A percentile compares a stretch with the other conserved stretches of the same genome.
phyloP scores from a whole-genome alignment of 2,797 vertebrate species.

The Mionectes olivaceus region DNA sequence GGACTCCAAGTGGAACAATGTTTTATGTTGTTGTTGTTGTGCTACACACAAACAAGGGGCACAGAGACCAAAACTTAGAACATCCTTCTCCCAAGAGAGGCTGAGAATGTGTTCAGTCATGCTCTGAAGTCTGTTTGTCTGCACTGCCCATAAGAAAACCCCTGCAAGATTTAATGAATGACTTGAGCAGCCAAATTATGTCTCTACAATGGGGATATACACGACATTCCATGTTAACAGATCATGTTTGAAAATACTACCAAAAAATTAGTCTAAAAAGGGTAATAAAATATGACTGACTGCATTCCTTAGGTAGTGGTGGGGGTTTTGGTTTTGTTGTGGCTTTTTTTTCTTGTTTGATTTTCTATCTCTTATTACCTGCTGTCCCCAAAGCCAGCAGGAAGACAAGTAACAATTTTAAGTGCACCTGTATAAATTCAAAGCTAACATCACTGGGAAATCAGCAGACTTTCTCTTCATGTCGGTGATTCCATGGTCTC shows the following conservation, averaged over 20 bases:
- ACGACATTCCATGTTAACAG: neutral
- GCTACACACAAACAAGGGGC: neutral
- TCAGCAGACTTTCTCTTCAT: neutral
- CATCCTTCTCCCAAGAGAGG: neutral
- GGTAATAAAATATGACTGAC: neutral
- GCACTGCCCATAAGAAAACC: neutral
- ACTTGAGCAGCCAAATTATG: neutral
- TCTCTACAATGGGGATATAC: neutral
- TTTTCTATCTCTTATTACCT: neutral
- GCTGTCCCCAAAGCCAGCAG: neutral
- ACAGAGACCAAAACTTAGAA: neutral
- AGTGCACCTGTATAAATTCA: neutral
- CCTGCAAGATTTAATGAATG: neutral
- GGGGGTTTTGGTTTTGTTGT: rapidly evolving
- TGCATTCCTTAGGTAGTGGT: neutral
- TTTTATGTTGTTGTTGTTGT: neutral
- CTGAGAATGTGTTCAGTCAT: neutral
- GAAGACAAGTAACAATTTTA: neutral
- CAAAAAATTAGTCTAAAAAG: neutral
- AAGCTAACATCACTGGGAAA: neutral
- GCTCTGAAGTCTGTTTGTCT: neutral
- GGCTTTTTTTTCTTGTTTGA: neutral
- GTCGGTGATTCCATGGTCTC: neutral
- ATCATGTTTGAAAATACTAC: neutral
- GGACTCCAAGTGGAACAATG: neutral